A percentile compares a stretch with the other conserved stretches of the same genome.
Evolutionary conservation across 2,888 invertebrate genomes (phyloP).

Genomic region (Autographa gamma): DNA sequence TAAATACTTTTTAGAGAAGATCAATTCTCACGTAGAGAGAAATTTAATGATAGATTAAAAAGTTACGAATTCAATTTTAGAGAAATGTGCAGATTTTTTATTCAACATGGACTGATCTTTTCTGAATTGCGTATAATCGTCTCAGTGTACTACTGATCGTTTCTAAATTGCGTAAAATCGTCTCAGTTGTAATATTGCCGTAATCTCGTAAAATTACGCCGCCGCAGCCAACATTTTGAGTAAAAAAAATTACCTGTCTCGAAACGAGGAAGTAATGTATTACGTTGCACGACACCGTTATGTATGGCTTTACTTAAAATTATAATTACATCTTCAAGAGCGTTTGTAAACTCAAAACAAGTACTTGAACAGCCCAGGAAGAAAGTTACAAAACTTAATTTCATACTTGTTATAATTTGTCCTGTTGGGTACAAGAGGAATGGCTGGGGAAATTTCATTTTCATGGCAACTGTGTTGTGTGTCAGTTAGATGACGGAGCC

Average conservation of each 20-base stretch:
- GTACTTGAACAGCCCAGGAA: slow-evolving; percentile 34
- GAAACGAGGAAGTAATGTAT: slow-evolving; percentile 39
- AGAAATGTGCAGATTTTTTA: slow-evolving; percentile 27
- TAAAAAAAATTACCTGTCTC: slow-evolving; percentile 39
- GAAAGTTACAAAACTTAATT: slow-evolving; percentile 60
- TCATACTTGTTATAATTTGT: slow-evolving; percentile 62
- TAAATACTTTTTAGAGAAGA: too few species aligned
- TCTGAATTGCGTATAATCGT: slow-evolving; percentile 37
- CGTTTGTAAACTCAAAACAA: slow-evolving; percentile 41
- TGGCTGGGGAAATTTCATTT: slow-evolving; percentile 58
- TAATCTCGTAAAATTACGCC: slow-evolving; percentile 13
- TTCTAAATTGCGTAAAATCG: slow-evolving; percentile 39
- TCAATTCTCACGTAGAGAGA: too few species aligned
- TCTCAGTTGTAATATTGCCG: slow-evolving; percentile 18
- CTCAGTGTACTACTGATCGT: slow-evolving; percentile 32
- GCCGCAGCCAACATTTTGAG: slow-evolving; percentile 16
- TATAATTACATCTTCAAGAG: slow-evolving; percentile 47
- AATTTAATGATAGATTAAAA: neutral
- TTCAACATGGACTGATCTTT: slow-evolving; percentile 34
- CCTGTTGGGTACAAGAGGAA: slow-evolving; percentile 48
- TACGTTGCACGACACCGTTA: slow-evolving; percentile 46
- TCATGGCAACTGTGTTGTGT: slow-evolving; percentile 53
- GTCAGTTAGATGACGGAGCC: slow-evolving; percentile 44
- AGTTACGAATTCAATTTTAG: slow-evolving; percentile 32
- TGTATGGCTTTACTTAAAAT: slow-evolving; percentile 40